Base-by-base conservation (phyloP, 2,113 vertebrate genomes). In the Hyperopisus bebe region DNA sequence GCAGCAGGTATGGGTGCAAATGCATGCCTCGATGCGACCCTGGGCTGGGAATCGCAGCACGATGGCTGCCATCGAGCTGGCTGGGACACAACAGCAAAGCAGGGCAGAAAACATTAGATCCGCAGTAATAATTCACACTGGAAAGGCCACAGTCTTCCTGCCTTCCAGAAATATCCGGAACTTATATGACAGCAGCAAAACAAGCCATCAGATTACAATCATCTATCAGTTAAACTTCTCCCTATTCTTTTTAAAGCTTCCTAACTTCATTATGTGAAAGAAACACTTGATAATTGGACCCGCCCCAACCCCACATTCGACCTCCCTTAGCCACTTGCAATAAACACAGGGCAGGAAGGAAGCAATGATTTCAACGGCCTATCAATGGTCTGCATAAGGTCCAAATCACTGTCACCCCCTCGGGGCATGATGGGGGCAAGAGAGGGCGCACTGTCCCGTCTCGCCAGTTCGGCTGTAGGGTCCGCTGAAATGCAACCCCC, bases 291-390 rank as follows among this genome's bases (percentile, higher is more conserved):
- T 66, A 44, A 62, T 27, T 58, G 87, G 1, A 3, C 31, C 11
- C 5, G 17, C 24, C 39, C 21, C 46, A 11, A 3, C 15, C 24
- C 7, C 17, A 46, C 82, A 85, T 15, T 86, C 42, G 55, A 44
- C 42, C 27, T 77, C 51, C 17, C 7, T 35, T 86, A 88, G 88
- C 89, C 80, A 39, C 24, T n/a, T 51, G 85, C 66, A 88, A 88
- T 90, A 91, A 88, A 92, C 88, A 74, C 10, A 86, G 35, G 80
- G 47, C 87, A 93, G 91, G 93, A 91, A 93, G 91, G 92, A 93
- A 93, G 90, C 88, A 92, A 91, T 91, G 90, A 83, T 51, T 53
- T 88, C 88, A 87, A 91, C 44, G 90, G 90, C 90, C 90, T 91
- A 42, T 92, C 80, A 24, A 89, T 90, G 66, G 53, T 53, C 27